These are phyloP conservation scores for Cheilosia urbana DNA, from an alignment of 2,888 invertebrate species.

Conservation along the genomic window DNA sequence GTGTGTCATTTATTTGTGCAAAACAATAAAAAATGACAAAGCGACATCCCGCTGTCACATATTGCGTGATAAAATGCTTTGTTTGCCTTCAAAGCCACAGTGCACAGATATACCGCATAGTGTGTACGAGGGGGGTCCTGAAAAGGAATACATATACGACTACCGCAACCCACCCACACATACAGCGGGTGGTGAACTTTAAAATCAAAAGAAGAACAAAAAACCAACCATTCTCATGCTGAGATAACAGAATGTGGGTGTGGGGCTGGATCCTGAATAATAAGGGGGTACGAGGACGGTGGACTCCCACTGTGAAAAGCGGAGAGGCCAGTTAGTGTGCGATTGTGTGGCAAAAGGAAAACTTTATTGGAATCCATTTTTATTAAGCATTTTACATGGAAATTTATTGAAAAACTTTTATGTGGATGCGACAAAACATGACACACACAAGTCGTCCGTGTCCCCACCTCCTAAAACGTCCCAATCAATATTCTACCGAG, in stretches of 20 bases:
- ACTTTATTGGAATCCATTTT: constrained; percentile 74
- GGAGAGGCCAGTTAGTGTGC: constrained; percentile 33
- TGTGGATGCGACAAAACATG: constrained; percentile 71
- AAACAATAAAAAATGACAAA: constrained; percentile 75
- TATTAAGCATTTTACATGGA: constrained; percentile 73
- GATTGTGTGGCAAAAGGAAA: constrained; percentile 54
- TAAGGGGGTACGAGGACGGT: constrained; percentile 24
- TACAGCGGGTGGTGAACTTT: constrained; percentile 38
- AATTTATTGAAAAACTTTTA: constrained; percentile 75
- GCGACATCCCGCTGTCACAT: constrained; percentile 75
- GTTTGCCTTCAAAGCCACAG: constrained; percentile 68
- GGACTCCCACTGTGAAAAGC: constrained; percentile 46
- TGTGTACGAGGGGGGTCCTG: constrained; percentile 34
- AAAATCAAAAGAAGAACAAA: constrained; percentile 62
- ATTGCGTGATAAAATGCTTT: constrained; percentile 75
- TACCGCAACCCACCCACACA: constrained; percentile 12
- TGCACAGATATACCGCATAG: constrained; percentile 68
- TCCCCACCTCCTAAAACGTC: neutral
- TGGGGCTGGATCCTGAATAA: too few species aligned
- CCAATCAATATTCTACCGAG: constrained; percentile 55
- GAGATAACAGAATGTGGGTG: constrained; percentile 48
- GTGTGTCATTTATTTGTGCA: constrained; percentile 62
- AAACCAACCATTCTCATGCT: constrained; percentile 45
- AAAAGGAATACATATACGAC: constrained; percentile 19
- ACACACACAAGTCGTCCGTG: constrained; percentile 39